These are phyloP conservation scores for Phenganax stokvisi DNA, from an alignment of 92 coral and sea anemone species.

Conservation along the genomic window DNA sequence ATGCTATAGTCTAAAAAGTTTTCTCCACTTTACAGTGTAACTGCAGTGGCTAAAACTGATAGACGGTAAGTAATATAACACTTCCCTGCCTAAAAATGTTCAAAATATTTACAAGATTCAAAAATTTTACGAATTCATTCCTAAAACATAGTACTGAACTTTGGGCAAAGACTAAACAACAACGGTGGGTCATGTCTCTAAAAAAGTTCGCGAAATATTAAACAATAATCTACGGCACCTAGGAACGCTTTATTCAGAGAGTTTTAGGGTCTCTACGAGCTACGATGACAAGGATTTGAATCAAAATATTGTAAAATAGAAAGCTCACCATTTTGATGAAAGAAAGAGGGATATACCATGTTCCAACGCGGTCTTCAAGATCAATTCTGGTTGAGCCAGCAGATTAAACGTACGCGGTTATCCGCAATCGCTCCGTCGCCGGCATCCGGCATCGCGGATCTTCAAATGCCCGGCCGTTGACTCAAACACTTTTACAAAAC, in stretches of 20 bases:
- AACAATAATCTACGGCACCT: neutral
- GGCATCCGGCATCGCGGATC: too few species aligned
- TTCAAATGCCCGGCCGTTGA: too few species aligned
- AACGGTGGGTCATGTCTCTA: neutral
- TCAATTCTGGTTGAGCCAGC: neutral
- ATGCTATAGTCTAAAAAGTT: too few species aligned
- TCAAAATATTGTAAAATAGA: constrained; percentile 8
- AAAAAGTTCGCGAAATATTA: neutral
- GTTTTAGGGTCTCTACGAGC: neutral
- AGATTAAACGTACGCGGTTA: neutral
- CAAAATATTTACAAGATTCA: too few species aligned
- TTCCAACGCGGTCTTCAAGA: constrained; percentile 47
- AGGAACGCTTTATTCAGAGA: neutral
- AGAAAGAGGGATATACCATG: constrained; percentile 76
- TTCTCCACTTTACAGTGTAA: too few species aligned
- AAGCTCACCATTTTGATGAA: constrained; percentile 88
- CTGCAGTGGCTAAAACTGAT: too few species aligned
- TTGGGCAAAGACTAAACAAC: neutral
- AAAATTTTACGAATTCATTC: too few species aligned
- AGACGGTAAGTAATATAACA: too few species aligned
- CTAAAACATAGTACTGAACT: neutral
- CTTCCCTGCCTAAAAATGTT: too few species aligned
- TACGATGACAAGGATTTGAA: constrained; percentile 60
- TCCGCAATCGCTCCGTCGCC: too few species aligned
- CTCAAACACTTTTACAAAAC: too few species aligned